A percentile compares a stretch with the other conserved stretches of the same genome.
phyloP scores from a whole-genome alignment of 1,140 invertebrate species.

The Cyclargus thomasi region DNA sequence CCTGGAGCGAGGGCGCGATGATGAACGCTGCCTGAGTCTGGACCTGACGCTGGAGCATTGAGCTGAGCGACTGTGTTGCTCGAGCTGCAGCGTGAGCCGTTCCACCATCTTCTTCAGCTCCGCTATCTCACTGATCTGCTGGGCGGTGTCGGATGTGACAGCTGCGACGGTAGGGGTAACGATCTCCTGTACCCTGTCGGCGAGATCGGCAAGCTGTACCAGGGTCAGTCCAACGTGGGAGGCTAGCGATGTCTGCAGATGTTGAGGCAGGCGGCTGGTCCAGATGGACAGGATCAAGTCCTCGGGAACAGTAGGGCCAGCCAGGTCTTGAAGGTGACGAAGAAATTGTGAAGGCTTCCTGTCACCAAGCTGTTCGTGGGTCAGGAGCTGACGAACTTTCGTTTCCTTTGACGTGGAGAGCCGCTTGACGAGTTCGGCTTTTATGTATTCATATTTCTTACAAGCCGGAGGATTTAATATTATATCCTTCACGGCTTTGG shows the following conservation, averaged over 20 bases:
- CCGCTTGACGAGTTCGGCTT: constrained; percentile 22
- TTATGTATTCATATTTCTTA: constrained; percentile 29
- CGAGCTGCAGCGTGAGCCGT: constrained; percentile 11
- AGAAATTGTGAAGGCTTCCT: constrained; percentile 35
- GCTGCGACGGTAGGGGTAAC: background rate
- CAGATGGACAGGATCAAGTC: constrained; percentile 28
- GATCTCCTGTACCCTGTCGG: constrained; percentile 24
- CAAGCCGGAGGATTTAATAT: constrained; percentile 17
- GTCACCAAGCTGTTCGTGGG: constrained; percentile 44
- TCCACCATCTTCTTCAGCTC: constrained; percentile 22
- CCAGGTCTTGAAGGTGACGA: constrained; percentile 26
- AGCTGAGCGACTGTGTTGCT: background rate
- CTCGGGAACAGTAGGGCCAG: constrained; percentile 26
- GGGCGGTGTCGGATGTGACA: background rate
- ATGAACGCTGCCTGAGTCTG: constrained; percentile 15
- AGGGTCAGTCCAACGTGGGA: constrained; percentile 20
- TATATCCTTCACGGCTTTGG: constrained; percentile 13
- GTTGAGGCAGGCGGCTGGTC: constrained; percentile 22
- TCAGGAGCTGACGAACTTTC: constrained; percentile 20
- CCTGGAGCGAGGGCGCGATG: background rate
- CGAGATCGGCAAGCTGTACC: constrained; percentile 22
- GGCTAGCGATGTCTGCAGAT: constrained; percentile 24
- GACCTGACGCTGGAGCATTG: background rate
- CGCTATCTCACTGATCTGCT: constrained; percentile 14
- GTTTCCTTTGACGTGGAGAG: too few relatives aligned